phyloP scores from a whole-genome alignment of 2,888 invertebrate species.

The Muschampia plurimacula region DNA sequence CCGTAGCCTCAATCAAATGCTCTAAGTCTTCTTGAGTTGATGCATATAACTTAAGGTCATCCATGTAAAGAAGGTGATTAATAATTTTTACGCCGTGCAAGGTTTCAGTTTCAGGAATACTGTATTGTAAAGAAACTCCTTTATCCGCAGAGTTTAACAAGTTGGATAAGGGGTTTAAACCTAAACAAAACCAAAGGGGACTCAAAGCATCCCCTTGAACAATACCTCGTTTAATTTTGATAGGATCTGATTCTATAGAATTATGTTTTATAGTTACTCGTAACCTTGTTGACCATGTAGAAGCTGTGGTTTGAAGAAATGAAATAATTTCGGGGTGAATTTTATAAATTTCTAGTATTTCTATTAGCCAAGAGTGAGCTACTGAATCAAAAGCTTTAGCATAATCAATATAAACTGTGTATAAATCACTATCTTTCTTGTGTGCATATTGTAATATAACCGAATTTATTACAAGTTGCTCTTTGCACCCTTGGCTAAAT shows the following conservation, averaged over 20 bases:
- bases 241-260: constrained; percentile 34
- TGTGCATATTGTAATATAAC: background rate
- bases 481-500: too few relatives aligned
- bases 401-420: constrained; percentile 46
- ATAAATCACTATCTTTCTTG: constrained; percentile 35
- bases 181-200: constrained; percentile 20
- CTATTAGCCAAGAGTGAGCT: too few relatives aligned
- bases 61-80: constrained; percentile 2
- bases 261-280: constrained; percentile 14
- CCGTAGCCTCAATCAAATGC: background rate
- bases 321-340: background rate
- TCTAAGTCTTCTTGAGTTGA: background rate
- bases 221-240: constrained; percentile 43
- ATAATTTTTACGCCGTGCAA: background rate
- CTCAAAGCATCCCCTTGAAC: constrained; percentile 41
- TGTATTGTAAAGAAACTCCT: background rate
- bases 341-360: too few relatives aligned
- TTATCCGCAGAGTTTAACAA: background rate
- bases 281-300: background rate
- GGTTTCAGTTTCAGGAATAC: background rate
- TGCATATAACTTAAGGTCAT: constrained; percentile 6
- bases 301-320: background rate
- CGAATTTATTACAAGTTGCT: too few relatives aligned
- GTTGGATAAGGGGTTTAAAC: background rate
- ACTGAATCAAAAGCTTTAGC: constrained; percentile 30